Conservation (phyloP, 2,797 vertebrate genomes). For the Sebastes melanostomus region DNA sequence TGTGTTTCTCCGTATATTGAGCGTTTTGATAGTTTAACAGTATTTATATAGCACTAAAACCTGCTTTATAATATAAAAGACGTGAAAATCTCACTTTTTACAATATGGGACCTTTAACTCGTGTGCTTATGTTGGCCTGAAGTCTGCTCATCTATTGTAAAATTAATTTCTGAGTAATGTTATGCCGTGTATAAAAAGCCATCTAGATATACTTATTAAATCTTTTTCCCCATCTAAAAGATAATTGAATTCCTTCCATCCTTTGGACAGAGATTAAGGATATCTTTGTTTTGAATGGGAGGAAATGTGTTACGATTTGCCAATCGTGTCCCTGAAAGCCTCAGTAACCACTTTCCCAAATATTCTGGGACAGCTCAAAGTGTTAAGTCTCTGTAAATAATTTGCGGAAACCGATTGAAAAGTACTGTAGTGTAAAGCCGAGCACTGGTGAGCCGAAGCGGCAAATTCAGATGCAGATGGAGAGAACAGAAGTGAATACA, state of each 20-base stretch:
- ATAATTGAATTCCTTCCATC: background rate
- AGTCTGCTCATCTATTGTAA: background rate
- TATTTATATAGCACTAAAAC: too few relatives aligned
- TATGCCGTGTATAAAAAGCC: too few relatives aligned
- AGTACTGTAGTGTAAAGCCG: background rate
- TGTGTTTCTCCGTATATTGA: too few relatives aligned
- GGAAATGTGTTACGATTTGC: background rate
- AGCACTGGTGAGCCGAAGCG: background rate
- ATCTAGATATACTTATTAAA: background rate
- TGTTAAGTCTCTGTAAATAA: background rate
- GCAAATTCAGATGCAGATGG: slow-evolving; percentile 25
- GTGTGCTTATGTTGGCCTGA: background rate
- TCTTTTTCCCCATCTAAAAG: background rate
- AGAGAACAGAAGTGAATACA: slow-evolving; percentile 35
- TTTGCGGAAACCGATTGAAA: background rate
- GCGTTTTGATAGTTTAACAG: too few relatives aligned
- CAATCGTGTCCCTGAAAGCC: background rate
- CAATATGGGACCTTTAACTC: too few relatives aligned
- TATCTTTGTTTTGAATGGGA: background rate
- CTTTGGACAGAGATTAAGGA: background rate
- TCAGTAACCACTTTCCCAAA: background rate
- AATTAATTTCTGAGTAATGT: too few relatives aligned
- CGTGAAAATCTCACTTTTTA: too few relatives aligned
- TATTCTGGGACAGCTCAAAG: background rate
- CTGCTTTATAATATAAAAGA: too few relatives aligned